Evolutionary conservation across 1,140 invertebrate genomes (phyloP).

Genomic region (Musca vetustissima): DNA sequence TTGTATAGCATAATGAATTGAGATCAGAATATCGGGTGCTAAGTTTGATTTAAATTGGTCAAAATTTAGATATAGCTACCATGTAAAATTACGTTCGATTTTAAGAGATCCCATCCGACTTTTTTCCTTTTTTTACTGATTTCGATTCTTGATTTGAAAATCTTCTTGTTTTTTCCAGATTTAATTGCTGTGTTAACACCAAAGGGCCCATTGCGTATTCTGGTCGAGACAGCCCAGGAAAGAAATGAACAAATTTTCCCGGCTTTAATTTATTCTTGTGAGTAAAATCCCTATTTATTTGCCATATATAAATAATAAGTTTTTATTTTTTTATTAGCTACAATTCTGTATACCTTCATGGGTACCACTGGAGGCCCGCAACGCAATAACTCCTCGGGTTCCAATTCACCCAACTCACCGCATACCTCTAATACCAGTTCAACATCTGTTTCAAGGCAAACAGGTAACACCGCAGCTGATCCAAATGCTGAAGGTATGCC

Average conservation of each 20-base stretch:
- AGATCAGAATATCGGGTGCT: no score
- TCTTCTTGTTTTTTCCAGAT: slow-evolving; percentile 65
- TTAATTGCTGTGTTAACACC: slow-evolving; percentile 96
- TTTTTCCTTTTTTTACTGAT: no score
- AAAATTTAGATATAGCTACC: no score
- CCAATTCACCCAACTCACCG: slow-evolving; percentile 8
- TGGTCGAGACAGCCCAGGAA: slow-evolving; percentile 98
- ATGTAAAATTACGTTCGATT: no score
- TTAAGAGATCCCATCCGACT: no score
- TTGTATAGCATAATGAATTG: no score
- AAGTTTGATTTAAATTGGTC: no score
- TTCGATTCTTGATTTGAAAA: neutral
- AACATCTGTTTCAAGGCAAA: slow-evolving; percentile 15
- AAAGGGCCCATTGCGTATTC: slow-evolving; percentile 91
- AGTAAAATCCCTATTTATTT: slow-evolving; percentile 39
- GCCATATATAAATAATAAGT: no score
- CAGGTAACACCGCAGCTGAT: slow-evolving; percentile 35
- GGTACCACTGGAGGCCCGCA: slow-evolving; percentile 44
- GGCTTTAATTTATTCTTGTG: slow-evolving; percentile 97
- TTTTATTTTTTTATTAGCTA: slow-evolving; percentile 61
- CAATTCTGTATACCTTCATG: slow-evolving; percentile 72
- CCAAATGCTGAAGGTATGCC: slow-evolving; percentile 54
- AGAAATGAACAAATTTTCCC: slow-evolving; percentile 99
- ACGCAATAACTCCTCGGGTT: slow-evolving; percentile 12
- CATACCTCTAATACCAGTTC: slow-evolving; percentile 19